A percentile compares a stretch with the other conserved stretches of the same genome.
These are phyloP conservation scores for Megalopta genalis DNA, from an alignment of 1,140 invertebrate genomes.

Conservation along the genomic window DNA sequence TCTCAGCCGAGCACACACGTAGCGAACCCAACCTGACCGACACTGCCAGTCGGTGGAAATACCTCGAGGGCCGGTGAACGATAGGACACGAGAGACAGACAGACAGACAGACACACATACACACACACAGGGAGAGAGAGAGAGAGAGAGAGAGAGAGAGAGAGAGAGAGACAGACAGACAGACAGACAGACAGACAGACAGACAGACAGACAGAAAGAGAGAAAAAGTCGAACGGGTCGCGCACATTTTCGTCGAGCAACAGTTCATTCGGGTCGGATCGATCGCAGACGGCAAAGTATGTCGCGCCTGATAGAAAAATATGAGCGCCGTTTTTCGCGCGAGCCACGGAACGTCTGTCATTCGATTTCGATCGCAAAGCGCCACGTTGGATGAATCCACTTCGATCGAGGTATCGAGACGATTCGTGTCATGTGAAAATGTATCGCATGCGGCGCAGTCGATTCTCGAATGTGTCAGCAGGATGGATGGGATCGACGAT, in stretches of 20 bases:
- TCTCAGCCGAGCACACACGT: not conserved
- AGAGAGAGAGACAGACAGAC: conserved; percentile 3
- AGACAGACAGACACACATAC: no score
- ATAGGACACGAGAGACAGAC: not conserved
- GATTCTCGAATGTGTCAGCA: conserved; percentile 12
- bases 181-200: not conserved
- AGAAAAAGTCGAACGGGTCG: not conserved
- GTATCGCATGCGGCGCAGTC: not conserved
- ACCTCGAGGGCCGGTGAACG: conserved; percentile 4
- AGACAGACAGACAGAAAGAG: not conserved
- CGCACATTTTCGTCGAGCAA: conserved; percentile 10
- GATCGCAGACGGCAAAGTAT: conserved; percentile 8
- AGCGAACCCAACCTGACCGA: conserved; percentile 32
- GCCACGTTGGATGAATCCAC: not conserved
- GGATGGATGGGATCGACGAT: conserved; percentile 28
- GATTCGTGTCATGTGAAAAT: not conserved
- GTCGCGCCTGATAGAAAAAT: conserved; percentile 14
- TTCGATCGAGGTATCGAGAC: not conserved
- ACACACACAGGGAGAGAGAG: not conserved
- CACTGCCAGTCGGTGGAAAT: conserved; percentile 27
- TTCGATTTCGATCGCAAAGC: not conserved
- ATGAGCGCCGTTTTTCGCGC: not conserved
- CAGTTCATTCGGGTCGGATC: not conserved
- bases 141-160: not conserved
- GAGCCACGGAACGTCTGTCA: not conserved